Evolutionary conservation across 1,140 invertebrate genomes (phyloP).

Genomic region (Paralvinella palmiformis): DNA sequence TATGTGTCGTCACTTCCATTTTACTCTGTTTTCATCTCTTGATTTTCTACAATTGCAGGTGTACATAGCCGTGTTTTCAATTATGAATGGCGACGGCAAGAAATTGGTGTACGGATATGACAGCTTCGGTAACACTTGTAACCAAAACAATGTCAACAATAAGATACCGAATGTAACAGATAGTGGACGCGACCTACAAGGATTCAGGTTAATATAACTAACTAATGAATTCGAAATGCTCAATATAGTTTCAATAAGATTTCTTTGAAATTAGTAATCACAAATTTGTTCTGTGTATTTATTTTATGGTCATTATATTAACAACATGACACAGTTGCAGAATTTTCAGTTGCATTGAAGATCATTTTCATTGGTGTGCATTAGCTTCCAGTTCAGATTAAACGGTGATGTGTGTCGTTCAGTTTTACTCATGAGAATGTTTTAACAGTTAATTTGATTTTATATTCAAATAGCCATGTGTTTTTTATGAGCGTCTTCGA

Average conservation of each 20-base stretch:
- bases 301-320: no score
- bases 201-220: slow-evolving; percentile 55
- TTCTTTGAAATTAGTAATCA: no score
- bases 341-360: no score
- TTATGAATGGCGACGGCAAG: slow-evolving; percentile 81
- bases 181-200: slow-evolving; percentile 72
- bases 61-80: slow-evolving; percentile 73
- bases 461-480: slow-evolving; percentile 57
- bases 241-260: no score
- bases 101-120: slow-evolving; percentile 87
- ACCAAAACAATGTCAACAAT: slow-evolving; percentile 66
- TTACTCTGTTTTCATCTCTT: background rate
- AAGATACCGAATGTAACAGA: slow-evolving; percentile 66
- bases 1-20: background rate
- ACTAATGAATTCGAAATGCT: no score
- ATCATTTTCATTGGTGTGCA: no score
- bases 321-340: no score
- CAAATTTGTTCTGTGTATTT: no score
- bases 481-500: slow-evolving; percentile 78
- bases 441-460: no score
- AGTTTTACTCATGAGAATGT: no score
- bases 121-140: slow-evolving; percentile 93
- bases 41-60: slow-evolving; percentile 32
- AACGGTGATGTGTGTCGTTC: no score
- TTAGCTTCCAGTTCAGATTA: background rate